Evolutionary conservation across 1,140 invertebrate genomes (phyloP), one percentile per base, ranked within the genome.

Genomic region (Aphaenogaster rudis): DNA sequence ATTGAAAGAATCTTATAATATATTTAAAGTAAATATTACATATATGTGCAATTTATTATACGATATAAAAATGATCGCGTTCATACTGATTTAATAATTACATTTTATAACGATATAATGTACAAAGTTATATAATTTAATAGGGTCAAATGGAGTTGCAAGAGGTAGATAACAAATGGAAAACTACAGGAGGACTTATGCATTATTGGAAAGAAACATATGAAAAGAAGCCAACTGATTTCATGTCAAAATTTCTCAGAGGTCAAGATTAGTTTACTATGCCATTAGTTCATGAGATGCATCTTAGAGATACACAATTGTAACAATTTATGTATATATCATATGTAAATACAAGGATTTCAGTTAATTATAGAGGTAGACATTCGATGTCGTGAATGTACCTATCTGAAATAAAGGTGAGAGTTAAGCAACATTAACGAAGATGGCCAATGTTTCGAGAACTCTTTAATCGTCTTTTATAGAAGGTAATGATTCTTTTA

Each of bases 131-230:
- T 67, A n/a, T 39, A 45, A 36, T 74, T 45, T 9, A 96, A 45
- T 93, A 99, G 98, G 98, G 98, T 78, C 98, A 99, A 97, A 99
- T 99, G 98, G 98, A 99, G 93, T 95, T 99, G 54, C 97, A 98
- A 93, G 99, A 99, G 96, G 96, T 97, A 1, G 97, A 97, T 0
- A 96, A 98, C 78, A 96, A 97, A 80, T 99, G 98, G 98, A 99
- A 99, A 95, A 98, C 98, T 91, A 97, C 97, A 88, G 96, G 97
- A 21, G 97, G 98, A 93, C 93, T 99, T 2, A 99, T 99, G 98
- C 93, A 95, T 85, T 98, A 97, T 92, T 99, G 98, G 95, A 97
- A 98, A 93, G 98, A 99, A 69, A 98, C 98, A 0, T 96, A 96
- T 77, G 97, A 98, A 91, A 97, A 97, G 8, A 98, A 98, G 94